Evolutionary conservation across 2,888 invertebrate genomes (phyloP).

Genomic region (Netelia inedita): DNA sequence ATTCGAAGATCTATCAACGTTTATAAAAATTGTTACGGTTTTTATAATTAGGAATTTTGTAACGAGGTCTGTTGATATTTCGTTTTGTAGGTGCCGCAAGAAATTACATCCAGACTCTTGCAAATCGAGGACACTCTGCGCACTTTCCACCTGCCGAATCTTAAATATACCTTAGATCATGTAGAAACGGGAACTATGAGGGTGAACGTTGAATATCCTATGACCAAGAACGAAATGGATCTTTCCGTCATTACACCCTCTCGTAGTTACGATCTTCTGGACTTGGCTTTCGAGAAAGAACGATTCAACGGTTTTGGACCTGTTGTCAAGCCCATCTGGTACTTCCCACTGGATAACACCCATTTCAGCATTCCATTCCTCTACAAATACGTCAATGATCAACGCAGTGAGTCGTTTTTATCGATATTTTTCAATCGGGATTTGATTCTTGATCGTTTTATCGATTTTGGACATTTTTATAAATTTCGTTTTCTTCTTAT

Average conservation of each 20-base stretch:
- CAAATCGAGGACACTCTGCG: slow-evolving; percentile 71
- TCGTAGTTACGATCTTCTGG: slow-evolving; percentile 74
- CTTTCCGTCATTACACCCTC: slow-evolving; percentile 76
- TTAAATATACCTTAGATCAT: slow-evolving; percentile 70
- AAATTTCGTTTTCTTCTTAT: not conserved
- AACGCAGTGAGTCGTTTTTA: slow-evolving; percentile 57
- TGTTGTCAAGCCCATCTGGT: slow-evolving; percentile 59
- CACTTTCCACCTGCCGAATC: slow-evolving; percentile 59
- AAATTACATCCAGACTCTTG: slow-evolving; percentile 33
- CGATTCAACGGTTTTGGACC: slow-evolving; percentile 69
- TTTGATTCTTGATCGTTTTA: not conserved
- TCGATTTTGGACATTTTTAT: not conserved
- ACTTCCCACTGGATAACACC: slow-evolving; percentile 74
- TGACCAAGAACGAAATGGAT: slow-evolving; percentile 74
- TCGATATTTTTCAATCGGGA: not conserved
- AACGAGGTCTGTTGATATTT: not conserved
- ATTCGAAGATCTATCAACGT: no score
- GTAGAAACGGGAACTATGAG: slow-evolving; percentile 74
- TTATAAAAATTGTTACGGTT: no score
- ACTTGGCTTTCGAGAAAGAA: slow-evolving; percentile 71
- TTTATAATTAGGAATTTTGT: no score
- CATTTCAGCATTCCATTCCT: slow-evolving; percentile 74
- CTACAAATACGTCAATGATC: slow-evolving; percentile 44
- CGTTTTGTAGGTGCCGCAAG: slow-evolving; percentile 72
- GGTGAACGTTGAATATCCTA: slow-evolving; percentile 75